Evolutionary conservation across 2,797 vertebrate species (phyloP).

Genomic region (Chromis chromis): DNA sequence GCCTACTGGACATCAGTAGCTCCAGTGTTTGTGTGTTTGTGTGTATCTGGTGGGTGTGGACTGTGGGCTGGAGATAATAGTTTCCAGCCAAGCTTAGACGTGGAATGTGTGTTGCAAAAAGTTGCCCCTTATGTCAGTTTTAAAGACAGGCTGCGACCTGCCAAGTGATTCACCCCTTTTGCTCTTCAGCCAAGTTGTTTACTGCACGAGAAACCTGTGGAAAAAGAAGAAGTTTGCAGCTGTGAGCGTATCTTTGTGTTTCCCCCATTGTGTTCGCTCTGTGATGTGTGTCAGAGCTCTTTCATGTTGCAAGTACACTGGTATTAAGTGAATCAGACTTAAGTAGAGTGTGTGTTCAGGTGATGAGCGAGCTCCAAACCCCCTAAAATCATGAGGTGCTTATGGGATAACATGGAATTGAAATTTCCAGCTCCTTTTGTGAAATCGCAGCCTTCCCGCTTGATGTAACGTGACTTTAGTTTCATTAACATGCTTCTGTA

Average conservation of each 20-base stretch:
- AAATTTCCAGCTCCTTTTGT: slow-evolving; percentile 17
- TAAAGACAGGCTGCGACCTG: slow-evolving; percentile 71
- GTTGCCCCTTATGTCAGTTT: slow-evolving; percentile 32
- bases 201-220: neutral
- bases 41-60: slow-evolving; percentile 25
- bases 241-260: slow-evolving; percentile 10
- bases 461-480: slow-evolving; percentile 22
- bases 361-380: slow-evolving; percentile 47
- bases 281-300: slow-evolving; percentile 32
- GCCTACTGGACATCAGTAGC: slow-evolving; percentile 27
- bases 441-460: slow-evolving; percentile 1
- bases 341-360: slow-evolving; percentile 46
- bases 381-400: slow-evolving; percentile 15
- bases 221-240: slow-evolving; percentile 14
- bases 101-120: slow-evolving; percentile 59
- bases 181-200: slow-evolving; percentile 50
- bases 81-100: slow-evolving; percentile 38
- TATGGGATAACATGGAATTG: slow-evolving; percentile 16
- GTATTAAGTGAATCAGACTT: slow-evolving; percentile 55
- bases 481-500: slow-evolving; percentile 35
- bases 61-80: slow-evolving; percentile 47
- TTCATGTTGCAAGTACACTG: slow-evolving; percentile 53
- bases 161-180: slow-evolving; percentile 55
- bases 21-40: slow-evolving; percentile 44
- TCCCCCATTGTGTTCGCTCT: slow-evolving; percentile 25